Conservation (phyloP, 2,113 vertebrate genomes). For the Hemibagrus wyckioides region DNA sequence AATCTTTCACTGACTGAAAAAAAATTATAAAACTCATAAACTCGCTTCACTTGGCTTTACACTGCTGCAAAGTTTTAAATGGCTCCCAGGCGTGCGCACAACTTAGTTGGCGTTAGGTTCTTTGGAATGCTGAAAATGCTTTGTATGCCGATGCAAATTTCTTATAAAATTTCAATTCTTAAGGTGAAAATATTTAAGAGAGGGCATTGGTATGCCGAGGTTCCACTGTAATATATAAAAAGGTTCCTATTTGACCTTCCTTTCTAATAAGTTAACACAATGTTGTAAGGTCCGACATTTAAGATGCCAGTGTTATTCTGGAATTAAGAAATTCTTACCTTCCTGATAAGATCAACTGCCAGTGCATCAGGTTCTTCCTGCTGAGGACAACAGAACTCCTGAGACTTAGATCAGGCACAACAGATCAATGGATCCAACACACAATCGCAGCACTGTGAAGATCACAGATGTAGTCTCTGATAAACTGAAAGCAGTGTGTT, state of each 20-base stretch:
- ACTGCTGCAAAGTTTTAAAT: no score
- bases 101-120: no score
- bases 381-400: slow-evolving; percentile 4
- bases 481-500: slow-evolving; percentile 17
- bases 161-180: no score
- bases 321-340: background rate
- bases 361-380: background rate
- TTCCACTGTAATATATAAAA: background rate
- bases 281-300: background rate
- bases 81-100: no score
- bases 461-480: slow-evolving; percentile 22
- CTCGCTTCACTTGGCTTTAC: no score
- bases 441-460: slow-evolving; percentile 3
- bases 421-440: slow-evolving; percentile 20
- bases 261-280: background rate
- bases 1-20: no score
- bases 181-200: no score
- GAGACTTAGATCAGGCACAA: slow-evolving; percentile 29
- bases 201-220: no score
- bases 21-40: no score
- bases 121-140: no score
- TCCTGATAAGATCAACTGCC: background rate
- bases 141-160: no score
- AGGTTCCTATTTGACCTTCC: background rate
- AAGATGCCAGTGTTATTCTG: background rate